Conservation (phyloP, 2,113 vertebrate genomes). For the Arothron firmamentum region DNA sequence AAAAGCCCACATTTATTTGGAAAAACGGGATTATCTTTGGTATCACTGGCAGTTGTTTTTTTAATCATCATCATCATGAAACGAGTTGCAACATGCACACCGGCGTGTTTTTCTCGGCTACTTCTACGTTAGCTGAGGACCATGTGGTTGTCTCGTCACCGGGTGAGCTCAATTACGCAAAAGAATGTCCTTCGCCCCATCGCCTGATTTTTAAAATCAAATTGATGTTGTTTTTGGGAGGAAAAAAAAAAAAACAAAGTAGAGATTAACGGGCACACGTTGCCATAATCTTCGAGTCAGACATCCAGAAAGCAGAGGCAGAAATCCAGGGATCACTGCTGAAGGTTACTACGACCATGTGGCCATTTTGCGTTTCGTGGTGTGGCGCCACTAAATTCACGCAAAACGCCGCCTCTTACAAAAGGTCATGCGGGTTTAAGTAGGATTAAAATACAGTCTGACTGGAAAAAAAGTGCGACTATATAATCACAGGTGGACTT, state of each 20-base stretch:
- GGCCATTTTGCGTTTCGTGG: constrained; percentile 71
- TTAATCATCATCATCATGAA: not conserved
- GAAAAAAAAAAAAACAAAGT: not conserved
- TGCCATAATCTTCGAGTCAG: not conserved
- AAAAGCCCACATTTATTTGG: too few relatives aligned
- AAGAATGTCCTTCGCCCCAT: not conserved
- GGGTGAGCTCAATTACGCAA: too few relatives aligned
- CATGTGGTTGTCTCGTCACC: constrained; percentile 37
- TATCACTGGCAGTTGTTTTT: not conserved
- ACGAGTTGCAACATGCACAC: not conserved
- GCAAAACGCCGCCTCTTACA: not conserved
- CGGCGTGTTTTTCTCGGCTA: constrained; percentile 6
- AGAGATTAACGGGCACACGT: not conserved
- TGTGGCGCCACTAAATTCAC: constrained; percentile 45
- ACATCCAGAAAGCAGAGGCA: constrained; percentile 6
- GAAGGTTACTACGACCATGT: constrained; percentile 73
- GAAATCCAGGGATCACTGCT: constrained; percentile 38
- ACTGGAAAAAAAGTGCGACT: not conserved
- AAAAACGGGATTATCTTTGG: too few relatives aligned
- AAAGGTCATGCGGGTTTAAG: not conserved
- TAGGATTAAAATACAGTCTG: not conserved
- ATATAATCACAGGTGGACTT: too few relatives aligned
- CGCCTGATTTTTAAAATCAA: not conserved
- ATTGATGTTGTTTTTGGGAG: not conserved
- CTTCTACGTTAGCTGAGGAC: constrained; percentile 20